These are phyloP conservation scores for Bellardia pandia DNA, from an alignment of 2,888 invertebrate genomes.

Conservation along the genomic window DNA sequence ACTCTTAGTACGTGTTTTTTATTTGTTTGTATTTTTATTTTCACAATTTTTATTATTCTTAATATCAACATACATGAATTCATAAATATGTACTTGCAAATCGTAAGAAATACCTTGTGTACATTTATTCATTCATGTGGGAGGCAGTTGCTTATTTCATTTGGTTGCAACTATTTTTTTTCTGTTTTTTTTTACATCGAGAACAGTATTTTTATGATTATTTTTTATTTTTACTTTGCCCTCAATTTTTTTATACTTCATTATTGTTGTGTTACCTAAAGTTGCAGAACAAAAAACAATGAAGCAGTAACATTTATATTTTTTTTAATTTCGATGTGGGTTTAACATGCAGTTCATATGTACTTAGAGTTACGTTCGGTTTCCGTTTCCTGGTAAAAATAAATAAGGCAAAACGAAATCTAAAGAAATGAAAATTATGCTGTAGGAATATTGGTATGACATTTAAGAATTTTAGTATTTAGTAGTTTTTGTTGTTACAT, in stretches of 20 bases:
- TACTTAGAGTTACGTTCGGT: conserved; percentile 41
- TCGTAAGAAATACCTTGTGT: conserved; percentile 36
- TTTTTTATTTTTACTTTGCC: conserved; percentile 32
- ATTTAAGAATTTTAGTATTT: conserved; percentile 14
- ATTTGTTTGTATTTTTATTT: conserved; percentile 33
- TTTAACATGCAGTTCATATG: conserved; percentile 18
- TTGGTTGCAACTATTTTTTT: conserved; percentile 45
- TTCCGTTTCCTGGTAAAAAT: conserved; percentile 65
- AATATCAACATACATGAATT: conserved; percentile 15
- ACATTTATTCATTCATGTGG: conserved; percentile 77
- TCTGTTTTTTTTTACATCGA: conserved; percentile 18
- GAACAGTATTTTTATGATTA: conserved; percentile 52
- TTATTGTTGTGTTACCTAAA: background rate
- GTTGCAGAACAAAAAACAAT: conserved; percentile 9
- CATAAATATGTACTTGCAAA: conserved; percentile 27
- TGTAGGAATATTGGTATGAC: background rate
- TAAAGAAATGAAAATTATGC: conserved; percentile 16
- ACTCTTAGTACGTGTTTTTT: conserved; percentile 54
- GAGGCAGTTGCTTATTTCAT: conserved; percentile 74
- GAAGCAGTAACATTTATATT: conserved; percentile 37
- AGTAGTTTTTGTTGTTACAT: background rate
- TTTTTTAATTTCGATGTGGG: conserved; percentile 46
- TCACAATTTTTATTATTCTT: conserved; percentile 9
- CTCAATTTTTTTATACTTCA: conserved; percentile 9
- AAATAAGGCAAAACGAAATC: conserved; percentile 32